A percentile compares a stretch with the other conserved stretches of the same genome.
phyloP scores from a whole-genome alignment of 2,888 invertebrate genomes.

The Dysmachus trigonus region DNA sequence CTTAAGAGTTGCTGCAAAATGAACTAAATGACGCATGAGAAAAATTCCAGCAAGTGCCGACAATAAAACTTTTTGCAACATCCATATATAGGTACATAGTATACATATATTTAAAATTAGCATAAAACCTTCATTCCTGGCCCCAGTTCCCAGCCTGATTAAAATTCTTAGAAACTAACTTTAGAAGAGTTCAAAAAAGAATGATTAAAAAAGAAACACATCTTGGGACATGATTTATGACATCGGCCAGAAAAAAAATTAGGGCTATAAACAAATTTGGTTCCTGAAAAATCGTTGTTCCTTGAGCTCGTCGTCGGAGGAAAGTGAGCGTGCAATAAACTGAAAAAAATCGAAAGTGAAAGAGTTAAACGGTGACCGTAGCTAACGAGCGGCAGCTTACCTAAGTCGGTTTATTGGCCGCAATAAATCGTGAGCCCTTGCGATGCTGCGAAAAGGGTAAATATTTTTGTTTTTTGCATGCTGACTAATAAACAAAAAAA shows the following conservation, averaged over 20 bases:
- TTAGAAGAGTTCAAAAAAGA: background rate
- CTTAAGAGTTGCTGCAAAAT: no score
- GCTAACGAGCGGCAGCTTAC: background rate
- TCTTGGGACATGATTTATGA: background rate
- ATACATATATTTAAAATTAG: no score
- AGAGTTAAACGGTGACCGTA: background rate
- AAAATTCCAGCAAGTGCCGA: no score
- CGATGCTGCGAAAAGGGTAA: constrained; percentile 20
- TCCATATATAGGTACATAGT: no score
- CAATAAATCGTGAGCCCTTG: constrained; percentile 28
- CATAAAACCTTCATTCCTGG: background rate
- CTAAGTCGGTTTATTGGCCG: constrained; percentile 12
- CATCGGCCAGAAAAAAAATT: background rate
- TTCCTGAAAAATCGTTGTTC: background rate
- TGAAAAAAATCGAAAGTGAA: constrained; percentile 35
- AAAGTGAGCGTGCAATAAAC: background rate
- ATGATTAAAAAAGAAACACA: background rate
- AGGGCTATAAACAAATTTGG: constrained; percentile 17
- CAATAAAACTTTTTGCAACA: no score
- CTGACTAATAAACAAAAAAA: constrained; percentile 8
- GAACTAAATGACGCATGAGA: no score
- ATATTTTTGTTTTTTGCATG: constrained; percentile 35
- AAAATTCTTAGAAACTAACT: background rate
- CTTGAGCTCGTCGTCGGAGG: background rate
- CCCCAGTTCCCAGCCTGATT: background rate